Percentiles rank a stretch among this genome's conserved stretches.
Evolutionary conservation across 2,797 vertebrate genomes (phyloP).

Genomic region (Anas bahamensis): DNA sequence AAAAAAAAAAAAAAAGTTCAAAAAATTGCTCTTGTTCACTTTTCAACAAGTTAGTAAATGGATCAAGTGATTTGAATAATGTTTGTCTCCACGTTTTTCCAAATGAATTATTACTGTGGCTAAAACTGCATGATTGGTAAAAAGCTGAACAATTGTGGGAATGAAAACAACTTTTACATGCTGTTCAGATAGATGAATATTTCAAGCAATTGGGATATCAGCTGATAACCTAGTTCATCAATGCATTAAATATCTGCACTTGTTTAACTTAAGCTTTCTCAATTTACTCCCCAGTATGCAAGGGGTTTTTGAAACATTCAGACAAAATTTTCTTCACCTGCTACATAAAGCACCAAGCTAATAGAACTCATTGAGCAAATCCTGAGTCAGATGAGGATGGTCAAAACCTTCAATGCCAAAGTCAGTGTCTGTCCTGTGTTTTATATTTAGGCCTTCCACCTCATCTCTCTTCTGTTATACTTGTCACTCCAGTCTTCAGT

Average conservation of each 20-base stretch:
- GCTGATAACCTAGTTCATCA: neutral
- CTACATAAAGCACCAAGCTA: neutral
- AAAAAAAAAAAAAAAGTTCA: neutral
- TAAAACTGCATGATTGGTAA: neutral
- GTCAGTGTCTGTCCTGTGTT: neutral
- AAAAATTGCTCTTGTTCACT: conserved; percentile 28
- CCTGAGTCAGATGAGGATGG: neutral
- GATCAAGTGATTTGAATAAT: conserved; percentile 36
- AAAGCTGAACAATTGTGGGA: conserved; percentile 33
- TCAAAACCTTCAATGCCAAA: neutral
- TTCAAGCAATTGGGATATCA: neutral
- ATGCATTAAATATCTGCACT: neutral
- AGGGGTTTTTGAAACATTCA: neutral
- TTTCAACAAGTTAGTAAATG: conserved; percentile 13
- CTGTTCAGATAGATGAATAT: neutral
- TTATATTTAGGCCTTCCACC: neutral
- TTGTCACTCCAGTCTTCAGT: neutral
- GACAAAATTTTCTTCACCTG: neutral
- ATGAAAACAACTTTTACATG: neutral
- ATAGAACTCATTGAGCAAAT: neutral
- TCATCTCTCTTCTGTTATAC: neutral
- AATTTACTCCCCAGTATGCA: neutral
- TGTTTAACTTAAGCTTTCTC: neutral
- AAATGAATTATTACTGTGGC: neutral
- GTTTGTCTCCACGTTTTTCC: neutral